Evolutionary conservation across 2,113 vertebrate species (phyloP).

Genomic region (Chelonoidis abingdonii): DNA sequence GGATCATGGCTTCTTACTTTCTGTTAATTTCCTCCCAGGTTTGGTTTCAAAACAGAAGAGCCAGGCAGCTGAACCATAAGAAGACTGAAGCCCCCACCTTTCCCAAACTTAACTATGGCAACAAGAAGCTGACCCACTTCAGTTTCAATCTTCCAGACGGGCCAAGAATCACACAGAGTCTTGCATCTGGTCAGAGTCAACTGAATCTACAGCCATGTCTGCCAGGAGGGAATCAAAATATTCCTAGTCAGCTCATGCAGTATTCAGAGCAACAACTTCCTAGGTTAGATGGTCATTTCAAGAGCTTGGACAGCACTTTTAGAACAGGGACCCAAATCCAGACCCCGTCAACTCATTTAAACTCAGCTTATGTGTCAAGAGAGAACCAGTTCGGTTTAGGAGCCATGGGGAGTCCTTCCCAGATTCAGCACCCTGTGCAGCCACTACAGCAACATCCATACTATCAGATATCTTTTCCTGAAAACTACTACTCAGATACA

Average conservation of each 20-base stretch:
- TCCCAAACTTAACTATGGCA: background rate
- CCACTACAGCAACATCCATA: background rate
- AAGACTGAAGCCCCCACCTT: constrained; percentile 13
- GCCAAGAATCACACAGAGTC: too few relatives aligned
- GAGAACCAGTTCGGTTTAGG: background rate
- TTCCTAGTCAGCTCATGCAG: background rate
- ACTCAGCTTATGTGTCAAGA: background rate
- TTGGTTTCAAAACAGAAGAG: constrained; percentile 75
- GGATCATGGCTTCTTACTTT: background rate
- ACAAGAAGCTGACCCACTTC: background rate
- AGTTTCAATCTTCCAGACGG: background rate
- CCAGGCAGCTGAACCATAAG: constrained; percentile 62
- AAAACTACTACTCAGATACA: constrained; percentile 11
- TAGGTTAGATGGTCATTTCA: background rate
- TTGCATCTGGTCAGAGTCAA: background rate
- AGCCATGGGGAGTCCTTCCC: fast-evolving
- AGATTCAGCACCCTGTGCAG: background rate
- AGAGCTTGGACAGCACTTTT: constrained; percentile 10
- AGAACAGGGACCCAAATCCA: background rate
- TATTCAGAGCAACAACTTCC: background rate
- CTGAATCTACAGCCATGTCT: background rate
- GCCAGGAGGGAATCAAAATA: background rate
- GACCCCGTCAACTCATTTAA: background rate
- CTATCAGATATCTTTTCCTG: constrained; percentile 18
- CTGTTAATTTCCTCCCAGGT: constrained; percentile 42